Evolutionary conservation across 2,888 invertebrate species (phyloP), one percentile per base, ranked within the genome.

Genomic region (Caenorhabditis sulstoni): DNA sequence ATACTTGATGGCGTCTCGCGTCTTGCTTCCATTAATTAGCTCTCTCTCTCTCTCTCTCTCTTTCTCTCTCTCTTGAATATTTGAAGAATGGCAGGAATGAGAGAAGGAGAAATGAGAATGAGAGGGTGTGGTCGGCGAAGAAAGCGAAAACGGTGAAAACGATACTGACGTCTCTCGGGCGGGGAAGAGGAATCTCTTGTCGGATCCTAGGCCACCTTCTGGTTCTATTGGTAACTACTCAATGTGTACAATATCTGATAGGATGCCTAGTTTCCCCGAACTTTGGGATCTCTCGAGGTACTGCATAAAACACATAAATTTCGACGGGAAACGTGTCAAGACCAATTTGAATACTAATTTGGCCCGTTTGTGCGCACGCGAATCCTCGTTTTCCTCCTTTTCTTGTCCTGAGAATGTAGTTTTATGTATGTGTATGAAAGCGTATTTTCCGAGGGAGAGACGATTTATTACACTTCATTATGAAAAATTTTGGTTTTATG

Each of bases 291-390:
- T 29, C 7, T 29, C 29, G 29, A 29, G 29, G 7, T 39, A 65
- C 11, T 16, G 29, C 35, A 52, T 22, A 41, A 50, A 53, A 55
- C 44, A 53, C 50, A 39, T 18, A 37, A 41, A 41, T 41, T 52
- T n/a, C 35, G 44, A 53, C 29, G 41, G 45, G 45, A 16, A 16
- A 57, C 47, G 68, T 64, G 73, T 57, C 62, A 73, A 58, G 64
- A 53, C 59, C 66, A 74, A 74, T 66, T 66, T 65, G 66, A 74
- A 74, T 65, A 74, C 61, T 66, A 66, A 74, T 65, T 74, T 65
- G 59, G 58, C 44, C 49, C 12, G 29, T 52, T 52, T 29, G n/a
- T 52, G 23, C 29, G 29, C 29, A 29, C 29, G 29, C 29, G 29
- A 29, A 29, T 29, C 29, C 7, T 7, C 29, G 3, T 29, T 29